These are phyloP conservation scores for Strigamia transsilvanica DNA, from an alignment of 2,888 invertebrate species.

Conservation along the genomic window DNA sequence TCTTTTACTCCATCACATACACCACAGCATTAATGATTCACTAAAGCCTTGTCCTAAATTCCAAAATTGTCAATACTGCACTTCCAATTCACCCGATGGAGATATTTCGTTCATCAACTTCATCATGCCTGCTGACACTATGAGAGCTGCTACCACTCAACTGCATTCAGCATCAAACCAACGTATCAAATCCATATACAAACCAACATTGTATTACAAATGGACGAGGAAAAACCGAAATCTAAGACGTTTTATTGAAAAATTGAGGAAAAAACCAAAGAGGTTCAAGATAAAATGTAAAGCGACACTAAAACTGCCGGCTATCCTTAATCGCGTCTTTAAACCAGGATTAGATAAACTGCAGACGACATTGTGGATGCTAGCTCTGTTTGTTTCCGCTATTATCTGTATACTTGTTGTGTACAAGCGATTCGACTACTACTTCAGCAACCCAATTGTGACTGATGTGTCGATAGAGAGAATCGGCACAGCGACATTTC, in stretches of 20 bases:
- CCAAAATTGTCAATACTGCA: not conserved
- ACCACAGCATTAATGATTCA: not conserved
- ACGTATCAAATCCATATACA: not conserved
- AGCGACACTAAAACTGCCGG: not conserved
- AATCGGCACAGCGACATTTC: not conserved
- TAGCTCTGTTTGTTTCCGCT: not conserved
- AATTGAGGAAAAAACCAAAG: not conserved
- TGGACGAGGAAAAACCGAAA: not conserved
- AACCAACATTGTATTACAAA: not conserved
- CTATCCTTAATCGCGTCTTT: not conserved
- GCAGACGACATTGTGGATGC: not conserved
- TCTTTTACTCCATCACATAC: not conserved
- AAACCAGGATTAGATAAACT: not conserved
- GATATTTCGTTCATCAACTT: not conserved
- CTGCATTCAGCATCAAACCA: not conserved
- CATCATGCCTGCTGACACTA: not conserved
- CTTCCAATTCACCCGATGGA: not conserved
- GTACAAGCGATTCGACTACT: not conserved
- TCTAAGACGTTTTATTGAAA: not conserved
- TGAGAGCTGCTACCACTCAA: not conserved
- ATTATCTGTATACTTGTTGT: not conserved
- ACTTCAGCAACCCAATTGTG: conserved; percentile 22
- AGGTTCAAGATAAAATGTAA: not conserved
- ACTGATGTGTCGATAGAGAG: conserved; percentile 1
- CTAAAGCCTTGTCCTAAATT: conserved; percentile 14